Evolutionary conservation across 2,797 vertebrate genomes (phyloP), one percentile per base, ranked within the genome.

Genomic region (Macrochelys suwanniensis): DNA sequence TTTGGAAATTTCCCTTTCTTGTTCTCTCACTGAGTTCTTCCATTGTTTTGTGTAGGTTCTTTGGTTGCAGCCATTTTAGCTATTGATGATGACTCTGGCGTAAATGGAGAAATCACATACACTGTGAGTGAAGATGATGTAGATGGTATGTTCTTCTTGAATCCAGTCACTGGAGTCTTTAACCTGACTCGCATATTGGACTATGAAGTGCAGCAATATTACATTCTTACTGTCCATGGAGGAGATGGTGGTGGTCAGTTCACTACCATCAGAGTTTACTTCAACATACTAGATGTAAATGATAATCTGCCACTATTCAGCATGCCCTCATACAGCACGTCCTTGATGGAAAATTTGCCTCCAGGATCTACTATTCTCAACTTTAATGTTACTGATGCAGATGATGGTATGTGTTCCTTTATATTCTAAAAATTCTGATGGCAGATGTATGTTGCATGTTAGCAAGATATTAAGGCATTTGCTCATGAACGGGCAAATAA

Each of bases 11-110:
- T 11, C 42, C 25, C 5, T 2, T 59, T 57, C 53, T 82, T 82
- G 26, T 15, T 82, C 37, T 82, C 80, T 82, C 26, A 54, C 23
- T 37, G 23, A 54, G 54, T 53, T n/a, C 25, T n/a, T 56, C 12
- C 59, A n/a, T 87, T 0, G 0, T 86, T 21, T 78, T 71, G 0
- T 11, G 4, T 97, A 99, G 99, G 99, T 94, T 99, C 99, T 95
- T 98, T 99, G 54, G 99, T 99, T 96, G 99, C 99, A 84, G 99
- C 99, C 59, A 99, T 99, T 93, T 97, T 99, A 94, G 99, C 99
- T 84, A 99, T 99, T 21, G 99, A 99, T 49, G 99, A 99, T 0
- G 99, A 99, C 97, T 99, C 99, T 0, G 99, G 99, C 2, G 85
- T 98, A 53, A 99, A 99, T 0, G 99, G 99, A 31, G 99, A 99